Conservation (phyloP, 2,113 vertebrate genomes). For the Dipodomys spectabilis region DNA sequence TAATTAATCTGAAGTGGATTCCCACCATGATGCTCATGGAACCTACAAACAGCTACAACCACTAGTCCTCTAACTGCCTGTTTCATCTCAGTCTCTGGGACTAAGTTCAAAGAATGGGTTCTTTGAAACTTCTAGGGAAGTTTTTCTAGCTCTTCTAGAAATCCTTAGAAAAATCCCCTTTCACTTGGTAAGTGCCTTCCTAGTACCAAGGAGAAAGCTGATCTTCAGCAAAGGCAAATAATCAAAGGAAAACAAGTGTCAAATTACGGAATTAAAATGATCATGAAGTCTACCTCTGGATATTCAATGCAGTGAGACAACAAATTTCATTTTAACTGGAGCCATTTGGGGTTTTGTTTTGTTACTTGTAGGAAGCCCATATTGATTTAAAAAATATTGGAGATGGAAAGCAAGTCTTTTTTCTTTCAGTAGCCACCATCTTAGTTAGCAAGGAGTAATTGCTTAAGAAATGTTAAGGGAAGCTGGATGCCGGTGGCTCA, state of each 20-base stretch:
- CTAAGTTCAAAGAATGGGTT: background rate
- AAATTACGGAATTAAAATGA: background rate
- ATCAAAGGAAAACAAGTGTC: background rate
- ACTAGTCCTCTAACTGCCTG: background rate
- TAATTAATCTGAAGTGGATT: background rate
- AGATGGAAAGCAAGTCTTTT: background rate
- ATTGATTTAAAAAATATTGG: background rate
- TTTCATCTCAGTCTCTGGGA: background rate
- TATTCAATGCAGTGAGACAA: background rate
- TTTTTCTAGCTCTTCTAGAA: background rate
- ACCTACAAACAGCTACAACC: background rate
- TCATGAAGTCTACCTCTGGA: background rate
- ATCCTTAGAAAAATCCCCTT: background rate
- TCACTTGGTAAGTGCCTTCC: background rate
- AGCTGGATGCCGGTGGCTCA: too few species aligned
- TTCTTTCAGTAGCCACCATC: background rate
- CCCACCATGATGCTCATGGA: background rate
- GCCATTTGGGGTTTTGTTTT: background rate
- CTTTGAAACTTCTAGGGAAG: constrained; percentile 17
- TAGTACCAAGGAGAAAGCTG: background rate
- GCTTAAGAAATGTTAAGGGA: background rate
- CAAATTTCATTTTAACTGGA: background rate
- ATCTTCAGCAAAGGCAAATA: background rate
- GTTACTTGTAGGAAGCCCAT: background rate
- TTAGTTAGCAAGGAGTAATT: background rate